phyloP scores from a whole-genome alignment of 2,888 invertebrate species.

The Cantharis nigra region DNA sequence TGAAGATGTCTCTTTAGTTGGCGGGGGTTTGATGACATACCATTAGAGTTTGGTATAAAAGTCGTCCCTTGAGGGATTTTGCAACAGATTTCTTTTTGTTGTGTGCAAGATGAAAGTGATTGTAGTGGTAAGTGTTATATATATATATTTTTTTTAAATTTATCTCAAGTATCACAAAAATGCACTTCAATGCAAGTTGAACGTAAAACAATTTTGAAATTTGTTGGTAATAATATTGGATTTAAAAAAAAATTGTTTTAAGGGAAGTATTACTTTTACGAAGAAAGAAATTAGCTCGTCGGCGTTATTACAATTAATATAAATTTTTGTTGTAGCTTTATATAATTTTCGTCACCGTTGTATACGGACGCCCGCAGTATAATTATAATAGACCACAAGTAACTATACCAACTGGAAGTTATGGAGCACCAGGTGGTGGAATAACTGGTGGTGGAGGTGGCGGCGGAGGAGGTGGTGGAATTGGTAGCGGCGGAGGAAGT shows the following conservation, averaged over 20 bases:
- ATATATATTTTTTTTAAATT: neutral
- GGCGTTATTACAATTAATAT: neutral
- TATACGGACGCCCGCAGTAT: conserved; percentile 65
- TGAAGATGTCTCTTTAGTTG: conserved; percentile 44
- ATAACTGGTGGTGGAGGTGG: conserved; percentile 24
- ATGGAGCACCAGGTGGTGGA: conserved; percentile 51
- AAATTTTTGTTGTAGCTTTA: conserved; percentile 40
- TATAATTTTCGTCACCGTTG: conserved; percentile 58
- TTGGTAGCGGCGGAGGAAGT: conserved; percentile 19
- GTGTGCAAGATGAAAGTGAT: conserved; percentile 47
- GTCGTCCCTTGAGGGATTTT: conserved; percentile 39
- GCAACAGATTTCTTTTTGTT: conserved; percentile 43
- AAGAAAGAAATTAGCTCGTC: neutral
- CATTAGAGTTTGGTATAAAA: conserved; percentile 45
- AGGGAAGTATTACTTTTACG: neutral
- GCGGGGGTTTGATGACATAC: conserved; percentile 47
- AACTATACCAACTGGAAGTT: conserved; percentile 51
- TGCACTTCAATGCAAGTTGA: neutral
- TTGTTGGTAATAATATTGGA: neutral
- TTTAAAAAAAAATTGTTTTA: neutral
- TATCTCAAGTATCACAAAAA: neutral
- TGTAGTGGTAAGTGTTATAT: conserved; percentile 45
- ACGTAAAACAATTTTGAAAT: neutral
- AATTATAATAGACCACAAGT: conserved; percentile 61
- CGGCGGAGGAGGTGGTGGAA: conserved; percentile 38